These are phyloP conservation scores for Marmota monax DNA, from an alignment of 2,113 vertebrate genomes.

Conservation along the genomic window DNA sequence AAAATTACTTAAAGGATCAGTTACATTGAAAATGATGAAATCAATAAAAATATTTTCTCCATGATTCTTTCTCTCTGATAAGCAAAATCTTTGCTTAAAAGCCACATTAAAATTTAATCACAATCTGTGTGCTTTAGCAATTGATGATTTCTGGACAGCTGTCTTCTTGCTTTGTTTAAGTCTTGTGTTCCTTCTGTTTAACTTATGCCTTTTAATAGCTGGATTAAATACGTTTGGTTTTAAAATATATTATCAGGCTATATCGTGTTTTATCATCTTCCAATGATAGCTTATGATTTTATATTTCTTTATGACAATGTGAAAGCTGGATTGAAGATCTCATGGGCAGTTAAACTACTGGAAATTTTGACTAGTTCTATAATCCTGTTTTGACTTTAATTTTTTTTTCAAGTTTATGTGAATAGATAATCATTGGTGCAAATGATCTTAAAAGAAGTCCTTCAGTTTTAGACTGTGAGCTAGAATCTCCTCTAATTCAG, in stretches of 20 bases:
- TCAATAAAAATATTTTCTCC: slow-evolving; percentile 99
- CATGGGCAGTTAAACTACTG: not conserved
- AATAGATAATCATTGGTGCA: not conserved
- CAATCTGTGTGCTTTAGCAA: slow-evolving; percentile 94
- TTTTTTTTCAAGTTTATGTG: not conserved
- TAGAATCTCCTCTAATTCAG: slow-evolving; percentile 9
- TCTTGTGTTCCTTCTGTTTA: slow-evolving; percentile 93
- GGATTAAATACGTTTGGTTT: slow-evolving; percentile 79
- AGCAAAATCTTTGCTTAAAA: slow-evolving; percentile 95
- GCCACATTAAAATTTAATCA: slow-evolving; percentile 98
- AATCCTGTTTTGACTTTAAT: slow-evolving; percentile 22
- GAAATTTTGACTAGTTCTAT: not conserved
- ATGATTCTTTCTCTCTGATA: slow-evolving; percentile 92
- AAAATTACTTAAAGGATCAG: slow-evolving; percentile 96
- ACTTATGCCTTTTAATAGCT: slow-evolving; percentile 93
- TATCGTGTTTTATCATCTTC: slow-evolving; percentile 68
- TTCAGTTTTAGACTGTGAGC: not conserved
- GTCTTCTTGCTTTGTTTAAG: slow-evolving; percentile 93
- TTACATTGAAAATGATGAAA: slow-evolving; percentile 97
- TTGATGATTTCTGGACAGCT: slow-evolving; percentile 97
- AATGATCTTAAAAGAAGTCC: slow-evolving; percentile 5
- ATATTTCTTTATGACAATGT: not conserved
- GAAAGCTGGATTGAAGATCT: not conserved
- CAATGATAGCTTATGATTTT: slow-evolving; percentile 29
- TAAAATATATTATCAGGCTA: slow-evolving; percentile 70